These are phyloP conservation scores for Ditylenchus dipsaci DNA, from an alignment of 1,140 invertebrate genomes.

Conservation along the genomic window DNA sequence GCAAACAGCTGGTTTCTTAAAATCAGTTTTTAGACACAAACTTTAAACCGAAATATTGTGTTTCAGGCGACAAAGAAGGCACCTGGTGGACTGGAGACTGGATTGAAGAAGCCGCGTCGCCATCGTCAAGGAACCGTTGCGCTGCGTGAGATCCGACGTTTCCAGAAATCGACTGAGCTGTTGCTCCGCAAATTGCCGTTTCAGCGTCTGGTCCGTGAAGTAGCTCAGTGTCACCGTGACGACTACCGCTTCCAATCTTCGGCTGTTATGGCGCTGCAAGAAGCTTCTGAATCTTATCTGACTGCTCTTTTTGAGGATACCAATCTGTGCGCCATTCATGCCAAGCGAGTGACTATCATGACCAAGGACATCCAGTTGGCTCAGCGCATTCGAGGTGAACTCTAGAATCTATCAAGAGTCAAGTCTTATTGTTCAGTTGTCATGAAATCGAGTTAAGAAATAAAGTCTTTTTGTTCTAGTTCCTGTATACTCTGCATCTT, in stretches of 20 bases:
- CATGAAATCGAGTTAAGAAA: neutral
- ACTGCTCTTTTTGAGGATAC: conserved; percentile 84
- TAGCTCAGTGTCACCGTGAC: conserved; percentile 74
- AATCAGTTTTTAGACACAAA: no score
- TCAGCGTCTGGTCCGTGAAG: conserved; percentile 66
- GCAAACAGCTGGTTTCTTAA: no score
- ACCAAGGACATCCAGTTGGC: conserved; percentile 83
- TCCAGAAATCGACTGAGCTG: neutral
- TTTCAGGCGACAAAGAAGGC: no score
- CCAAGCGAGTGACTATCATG: conserved; percentile 90
- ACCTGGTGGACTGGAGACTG: conserved; percentile 47
- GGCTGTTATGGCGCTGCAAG: conserved; percentile 65
- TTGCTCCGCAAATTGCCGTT: conserved; percentile 38
- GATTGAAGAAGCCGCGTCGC: conserved; percentile 72
- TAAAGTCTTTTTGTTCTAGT: no score
- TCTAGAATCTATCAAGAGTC: neutral
- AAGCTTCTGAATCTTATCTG: conserved; percentile 83
- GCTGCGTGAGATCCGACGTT: conserved; percentile 46
- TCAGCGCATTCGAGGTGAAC: neutral
- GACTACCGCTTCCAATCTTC: conserved; percentile 76
- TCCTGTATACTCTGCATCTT: no score
- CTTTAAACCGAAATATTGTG: no score
- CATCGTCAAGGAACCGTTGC: conserved; percentile 60
- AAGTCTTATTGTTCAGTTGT: neutral
- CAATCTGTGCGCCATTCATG: conserved; percentile 87